Percentiles rank a stretch among this genome's conserved stretches.
Conservation (phyloP, 2,888 invertebrate genomes). For the Congeria kusceri region DNA sequence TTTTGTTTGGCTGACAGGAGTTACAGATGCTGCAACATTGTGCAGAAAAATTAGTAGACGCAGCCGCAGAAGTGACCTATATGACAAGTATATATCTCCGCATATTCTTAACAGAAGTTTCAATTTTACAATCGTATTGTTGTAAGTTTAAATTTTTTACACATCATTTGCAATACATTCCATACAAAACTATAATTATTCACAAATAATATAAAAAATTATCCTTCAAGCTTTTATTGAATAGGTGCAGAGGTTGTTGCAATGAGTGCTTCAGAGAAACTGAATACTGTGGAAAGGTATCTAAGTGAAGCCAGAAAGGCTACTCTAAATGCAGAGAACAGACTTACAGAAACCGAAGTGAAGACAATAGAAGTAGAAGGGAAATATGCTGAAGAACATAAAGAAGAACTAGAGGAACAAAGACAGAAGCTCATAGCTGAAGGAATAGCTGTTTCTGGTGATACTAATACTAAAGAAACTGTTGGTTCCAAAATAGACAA, state of each 20-base stretch:
- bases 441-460: background rate
- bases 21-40: slow-evolving; percentile 51
- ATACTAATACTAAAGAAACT: too few relatives aligned
- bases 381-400: slow-evolving; percentile 33
- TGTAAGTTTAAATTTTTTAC: too few relatives aligned
- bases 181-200: too few relatives aligned
- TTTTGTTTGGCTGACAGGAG: slow-evolving; percentile 32
- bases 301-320: slow-evolving; percentile 32
- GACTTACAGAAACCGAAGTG: slow-evolving; percentile 47
- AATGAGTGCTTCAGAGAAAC: slow-evolving; percentile 51
- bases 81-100: slow-evolving; percentile 52
- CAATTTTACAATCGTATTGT: too few relatives aligned
- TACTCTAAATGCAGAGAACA: slow-evolving; percentile 50
- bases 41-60: slow-evolving; percentile 54
- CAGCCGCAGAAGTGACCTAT: slow-evolving; percentile 59
- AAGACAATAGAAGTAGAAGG: slow-evolving; percentile 59
- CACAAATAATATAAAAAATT: too few relatives aligned
- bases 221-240: too few relatives aligned
- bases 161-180: too few relatives aligned
- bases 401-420: slow-evolving; percentile 19
- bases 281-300: slow-evolving; percentile 50
- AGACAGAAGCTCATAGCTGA: slow-evolving; percentile 1
- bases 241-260: slow-evolving; percentile 61
- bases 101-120: too few relatives aligned
- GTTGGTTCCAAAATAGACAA: too few relatives aligned